These are phyloP conservation scores for Noctua fimbriata DNA, from an alignment of 2,888 invertebrate genomes.

Conservation along the genomic window DNA sequence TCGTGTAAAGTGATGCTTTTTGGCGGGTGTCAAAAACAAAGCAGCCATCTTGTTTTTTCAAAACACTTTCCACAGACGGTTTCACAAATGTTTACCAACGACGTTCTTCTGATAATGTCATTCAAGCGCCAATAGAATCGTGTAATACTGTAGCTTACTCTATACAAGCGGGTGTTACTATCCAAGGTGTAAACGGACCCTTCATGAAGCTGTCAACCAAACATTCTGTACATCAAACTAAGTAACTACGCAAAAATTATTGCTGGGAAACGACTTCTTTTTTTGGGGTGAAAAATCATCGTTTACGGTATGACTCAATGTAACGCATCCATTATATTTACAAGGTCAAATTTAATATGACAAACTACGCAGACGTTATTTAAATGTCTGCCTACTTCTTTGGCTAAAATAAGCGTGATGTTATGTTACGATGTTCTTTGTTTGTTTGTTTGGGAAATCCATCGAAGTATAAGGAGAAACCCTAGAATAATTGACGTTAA, in stretches of 20 bases:
- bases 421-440: not conserved
- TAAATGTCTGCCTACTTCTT: not conserved
- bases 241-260: not conserved
- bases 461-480: not conserved
- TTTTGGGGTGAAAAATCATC: not conserved
- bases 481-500: conserved; percentile 3
- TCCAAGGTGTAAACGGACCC: too few species aligned
- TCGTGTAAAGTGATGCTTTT: not conserved
- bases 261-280: not conserved
- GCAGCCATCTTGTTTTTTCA: not conserved
- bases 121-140: too few species aligned
- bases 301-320: not conserved
- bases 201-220: not conserved
- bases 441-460: not conserved
- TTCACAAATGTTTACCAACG: not conserved
- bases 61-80: not conserved
- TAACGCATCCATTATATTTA: not conserved
- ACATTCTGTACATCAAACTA: not conserved
- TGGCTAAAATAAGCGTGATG: not conserved
- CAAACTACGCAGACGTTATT: not conserved
- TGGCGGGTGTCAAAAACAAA: not conserved
- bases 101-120: too few species aligned
- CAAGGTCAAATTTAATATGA: not conserved
- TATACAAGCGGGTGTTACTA: too few species aligned
- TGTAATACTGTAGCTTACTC: too few species aligned